Percentiles rank a stretch among this genome's conserved stretches.
Conservation (phyloP, 2,888 invertebrate species). For the Drymonia ruficornis region DNA sequence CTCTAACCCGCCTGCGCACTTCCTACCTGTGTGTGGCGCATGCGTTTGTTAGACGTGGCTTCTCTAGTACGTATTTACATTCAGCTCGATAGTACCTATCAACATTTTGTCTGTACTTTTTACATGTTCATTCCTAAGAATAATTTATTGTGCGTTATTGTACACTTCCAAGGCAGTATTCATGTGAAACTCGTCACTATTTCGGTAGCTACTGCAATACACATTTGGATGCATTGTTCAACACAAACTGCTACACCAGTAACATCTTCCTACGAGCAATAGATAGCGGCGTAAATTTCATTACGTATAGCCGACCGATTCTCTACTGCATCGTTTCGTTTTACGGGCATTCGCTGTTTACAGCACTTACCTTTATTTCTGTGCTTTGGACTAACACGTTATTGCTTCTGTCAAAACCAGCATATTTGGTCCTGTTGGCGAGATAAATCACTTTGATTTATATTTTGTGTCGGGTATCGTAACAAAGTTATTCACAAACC, state of each 20-base stretch:
- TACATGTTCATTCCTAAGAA: too few species aligned
- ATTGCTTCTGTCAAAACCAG: conserved; percentile 7
- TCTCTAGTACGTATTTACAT: too few species aligned
- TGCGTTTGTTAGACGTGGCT: too few species aligned
- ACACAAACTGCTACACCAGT: not conserved
- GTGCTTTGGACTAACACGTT: conserved; percentile 8
- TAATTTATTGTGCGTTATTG: too few species aligned
- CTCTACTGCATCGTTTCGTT: conserved; percentile 50
- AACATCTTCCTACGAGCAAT: conserved; percentile 1
- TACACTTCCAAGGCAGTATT: too few species aligned
- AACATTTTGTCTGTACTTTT: too few species aligned
- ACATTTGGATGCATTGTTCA: too few species aligned
- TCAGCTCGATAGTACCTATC: too few species aligned
- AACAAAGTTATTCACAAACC: conserved; percentile 3
- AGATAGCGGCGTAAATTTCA: conserved; percentile 50
- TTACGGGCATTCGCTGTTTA: conserved; percentile 39
- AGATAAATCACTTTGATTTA: conserved; percentile 5
- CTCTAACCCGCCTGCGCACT: too few species aligned
- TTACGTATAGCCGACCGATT: conserved; percentile 55
- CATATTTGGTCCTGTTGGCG: conserved; percentile 3
- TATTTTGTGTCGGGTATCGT: not conserved
- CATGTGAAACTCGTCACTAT: too few species aligned
- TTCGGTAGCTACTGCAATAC: too few species aligned
- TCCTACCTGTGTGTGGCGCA: too few species aligned
- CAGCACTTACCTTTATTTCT: conserved; percentile 23